Evolutionary conservation across 2,797 vertebrate genomes (phyloP), one percentile per base, ranked within the genome.

Genomic region (Hippoglossus hippoglossus): DNA sequence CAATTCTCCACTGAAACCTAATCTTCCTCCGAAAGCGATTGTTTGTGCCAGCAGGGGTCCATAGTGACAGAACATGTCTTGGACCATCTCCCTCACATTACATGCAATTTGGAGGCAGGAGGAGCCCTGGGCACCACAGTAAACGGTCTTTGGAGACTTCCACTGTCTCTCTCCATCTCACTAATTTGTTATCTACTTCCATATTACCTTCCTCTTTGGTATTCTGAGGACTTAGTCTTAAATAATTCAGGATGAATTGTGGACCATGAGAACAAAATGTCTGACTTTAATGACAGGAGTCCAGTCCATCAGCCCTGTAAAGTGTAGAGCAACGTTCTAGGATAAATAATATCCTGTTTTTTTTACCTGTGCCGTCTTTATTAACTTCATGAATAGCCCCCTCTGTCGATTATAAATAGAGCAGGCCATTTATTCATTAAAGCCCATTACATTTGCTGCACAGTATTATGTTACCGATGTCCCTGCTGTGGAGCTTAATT

Each of bases 131-230:
- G 67, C 21, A 41, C 69, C 63, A 56, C 46, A 51, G 77, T 87
- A 90, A 91, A 87, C 77, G 74, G 81, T 85, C 79, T 88, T 77
- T 73, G 28, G 83, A 86, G 89, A 84, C 44, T 12, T 39, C 12
- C 16, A 19, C 75, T 77, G 73, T 86, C 72, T 86, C 71, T 81
- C 74, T 71, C 71, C 51, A 64, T 73, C 81, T 86, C 66, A 68
- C 86, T 92, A 91, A 93, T 90, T 91, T 82, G 83, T 80, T 82
- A 89, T 89, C 85, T 89, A 75, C 92, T 82, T 89, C 89, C 65
- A 90, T 93, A 86, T 88, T 53, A 87, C 77, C 81, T 77, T 55
- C 75, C 80, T 80, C 67, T 85, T 88, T 83, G 62, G 79, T 81
- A 91, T 89, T 91, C 80, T 75, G 55, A 71, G 67, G 67, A 81